Percentiles rank a stretch among this genome's conserved stretches.
Evolutionary conservation across 2,113 vertebrate genomes (phyloP).

Genomic region (Nycticebus coucang): DNA sequence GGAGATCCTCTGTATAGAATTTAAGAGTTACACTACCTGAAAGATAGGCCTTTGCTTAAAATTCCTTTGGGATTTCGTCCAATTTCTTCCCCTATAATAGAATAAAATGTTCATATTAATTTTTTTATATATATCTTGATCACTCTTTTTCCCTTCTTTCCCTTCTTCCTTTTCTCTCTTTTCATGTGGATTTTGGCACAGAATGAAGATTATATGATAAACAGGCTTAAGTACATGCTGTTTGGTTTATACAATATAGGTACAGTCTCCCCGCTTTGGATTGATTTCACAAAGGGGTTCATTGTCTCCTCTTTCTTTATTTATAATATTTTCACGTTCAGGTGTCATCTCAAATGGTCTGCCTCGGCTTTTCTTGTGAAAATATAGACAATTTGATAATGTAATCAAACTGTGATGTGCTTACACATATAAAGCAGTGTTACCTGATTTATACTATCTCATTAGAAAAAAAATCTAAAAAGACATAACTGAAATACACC

Average conservation of each 20-base stretch:
- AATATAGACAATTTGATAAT: neutral
- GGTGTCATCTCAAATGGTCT: neutral
- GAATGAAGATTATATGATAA: neutral
- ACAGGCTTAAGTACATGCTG: neutral
- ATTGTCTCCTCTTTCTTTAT: neutral
- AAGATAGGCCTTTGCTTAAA: neutral
- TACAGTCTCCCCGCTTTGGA: neutral
- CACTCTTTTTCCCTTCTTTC: neutral
- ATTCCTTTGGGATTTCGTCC: neutral
- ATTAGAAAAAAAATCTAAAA: slow-evolving; percentile 38
- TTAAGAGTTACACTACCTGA: neutral
- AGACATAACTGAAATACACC: neutral
- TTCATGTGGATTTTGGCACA: neutral
- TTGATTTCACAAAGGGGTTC: neutral
- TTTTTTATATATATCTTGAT: neutral
- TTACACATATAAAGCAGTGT: neutral
- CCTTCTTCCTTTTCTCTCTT: neutral
- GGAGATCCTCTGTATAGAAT: neutral
- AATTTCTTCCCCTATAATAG: neutral
- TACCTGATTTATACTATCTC: neutral
- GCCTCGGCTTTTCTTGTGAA: neutral
- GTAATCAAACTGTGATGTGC: neutral
- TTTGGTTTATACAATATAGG: neutral
- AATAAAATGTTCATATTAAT: neutral
- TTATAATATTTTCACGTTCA: neutral